phyloP scores from a whole-genome alignment of 2,113 vertebrate genomes.

The Muntiacus muntjak region DNA sequence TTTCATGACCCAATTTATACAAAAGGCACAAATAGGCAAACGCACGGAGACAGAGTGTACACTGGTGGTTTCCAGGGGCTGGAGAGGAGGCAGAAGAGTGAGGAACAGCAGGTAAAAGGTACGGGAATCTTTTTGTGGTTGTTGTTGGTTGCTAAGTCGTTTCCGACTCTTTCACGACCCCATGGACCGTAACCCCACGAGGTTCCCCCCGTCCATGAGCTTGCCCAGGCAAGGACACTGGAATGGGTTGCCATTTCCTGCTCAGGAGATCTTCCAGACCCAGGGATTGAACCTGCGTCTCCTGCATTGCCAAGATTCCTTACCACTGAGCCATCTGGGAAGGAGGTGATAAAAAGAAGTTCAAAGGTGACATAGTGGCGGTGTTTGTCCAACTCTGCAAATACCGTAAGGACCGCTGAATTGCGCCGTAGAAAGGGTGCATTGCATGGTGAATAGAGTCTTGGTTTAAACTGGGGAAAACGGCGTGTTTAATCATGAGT shows the following conservation, averaged over 20 bases:
- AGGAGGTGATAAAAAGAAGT: neutral
- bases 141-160: neutral
- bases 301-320: neutral
- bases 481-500: rapidly evolving
- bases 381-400: too few species aligned
- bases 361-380: rapidly evolving
- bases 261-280: neutral
- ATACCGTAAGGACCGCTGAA: neutral
- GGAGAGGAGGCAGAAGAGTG: neutral
- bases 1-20: neutral
- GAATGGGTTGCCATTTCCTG: neutral
- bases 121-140: rapidly evolving
- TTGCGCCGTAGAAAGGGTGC: rapidly evolving
- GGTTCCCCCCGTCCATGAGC: neutral
- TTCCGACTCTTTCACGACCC: rapidly evolving
- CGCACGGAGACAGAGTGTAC: neutral
- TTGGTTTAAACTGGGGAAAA: too few species aligned
- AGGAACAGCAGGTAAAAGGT: rapidly evolving
- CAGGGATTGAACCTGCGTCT: rapidly evolving
- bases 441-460: too few species aligned
- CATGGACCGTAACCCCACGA: rapidly evolving
- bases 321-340: neutral
- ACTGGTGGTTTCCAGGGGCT: neutral
- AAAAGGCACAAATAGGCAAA: neutral
- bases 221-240: neutral